Base-by-base conservation (phyloP, 1,140 invertebrate genomes). In the Ceratina australensis region DNA sequence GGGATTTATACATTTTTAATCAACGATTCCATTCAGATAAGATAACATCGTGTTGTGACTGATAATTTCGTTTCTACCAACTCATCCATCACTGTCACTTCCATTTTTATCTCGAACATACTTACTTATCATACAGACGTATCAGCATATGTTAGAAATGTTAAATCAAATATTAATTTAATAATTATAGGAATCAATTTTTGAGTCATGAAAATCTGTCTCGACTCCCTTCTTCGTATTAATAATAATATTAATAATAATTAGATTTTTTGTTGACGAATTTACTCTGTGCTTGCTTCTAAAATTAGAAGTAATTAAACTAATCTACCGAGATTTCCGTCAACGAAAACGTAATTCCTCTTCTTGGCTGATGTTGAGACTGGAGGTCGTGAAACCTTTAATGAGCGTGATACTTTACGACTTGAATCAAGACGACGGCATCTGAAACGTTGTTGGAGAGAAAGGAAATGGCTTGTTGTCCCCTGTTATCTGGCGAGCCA, bases 1-100 rank as follows among this genome's bases (percentile, higher is more conserved):
- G 57, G 60, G 71, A 77, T 71, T 77, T 77, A 24, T 61, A 77
- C 69, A 77, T 77, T 71, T 20, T 71, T 47, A 15, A 61, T 71
- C 0, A 20, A 24, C 59, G 28, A 47, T 71, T 47, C 15, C 24
- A 18, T 20, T 28, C 65, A 22, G 22, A 13, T 7, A 33, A 24
- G n/a, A 56, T 42, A 42, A 8, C 8, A 54, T 56, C 24, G 5
- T 1, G n/a, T 57, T 57, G 1, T 18, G 28, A 57, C 16, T 8
- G 42, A 57, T 69, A 69, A n/a, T 24, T 13, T 16, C 3, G 42
- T 3, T 18, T 28, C n/a, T 42, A 42, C 33, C 10, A 42, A 0
- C 5, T 42, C 33, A 42, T 42, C 33, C 33, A 42, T 42, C 33
- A 8, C 3, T 42, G 33, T 42, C 33, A 42, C 5, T 42, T 42